Evolutionary conservation across 64 coral and sea anemone species (phyloP).

Genomic region (Acropora tenuis): DNA sequence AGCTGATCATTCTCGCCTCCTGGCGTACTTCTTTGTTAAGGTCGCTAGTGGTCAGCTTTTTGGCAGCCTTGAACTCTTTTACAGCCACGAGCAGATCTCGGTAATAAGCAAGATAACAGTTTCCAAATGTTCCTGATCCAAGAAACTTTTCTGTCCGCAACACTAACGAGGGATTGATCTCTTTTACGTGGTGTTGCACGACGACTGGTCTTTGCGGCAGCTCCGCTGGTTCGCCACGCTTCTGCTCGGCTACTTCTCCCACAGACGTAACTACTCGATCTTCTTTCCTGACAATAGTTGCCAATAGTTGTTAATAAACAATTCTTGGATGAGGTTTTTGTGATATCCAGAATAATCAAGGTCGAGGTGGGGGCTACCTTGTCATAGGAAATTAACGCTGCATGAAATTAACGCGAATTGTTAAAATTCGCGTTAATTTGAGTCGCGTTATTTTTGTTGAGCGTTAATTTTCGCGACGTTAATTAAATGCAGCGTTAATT

Average conservation of each 20-base stretch:
- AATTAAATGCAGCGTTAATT: no score
- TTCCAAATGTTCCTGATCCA: constrained; percentile 55
- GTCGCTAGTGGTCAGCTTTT: neutral
- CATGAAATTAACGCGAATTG: no score
- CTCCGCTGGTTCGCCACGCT: neutral
- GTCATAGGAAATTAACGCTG: no score
- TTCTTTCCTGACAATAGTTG: neutral
- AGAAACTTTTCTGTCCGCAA: constrained; percentile 13
- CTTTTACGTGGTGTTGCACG: constrained; percentile 12
- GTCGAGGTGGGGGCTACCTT: no score
- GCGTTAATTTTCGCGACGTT: no score
- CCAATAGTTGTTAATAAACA: no score
- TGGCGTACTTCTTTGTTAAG: constrained; percentile 48
- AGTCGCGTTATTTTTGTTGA: no score
- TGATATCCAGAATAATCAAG: no score
- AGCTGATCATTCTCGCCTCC: constrained; percentile 49
- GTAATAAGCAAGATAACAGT: constrained; percentile 61
- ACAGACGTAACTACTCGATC: neutral
- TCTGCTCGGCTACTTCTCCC: neutral
- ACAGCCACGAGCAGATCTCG: constrained; percentile 55
- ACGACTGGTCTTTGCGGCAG: neutral
- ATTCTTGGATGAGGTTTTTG: no score
- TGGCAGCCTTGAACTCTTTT: constrained; percentile 33
- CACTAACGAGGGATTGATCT: constrained; percentile 16
- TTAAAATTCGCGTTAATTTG: no score